These are phyloP conservation scores for Cryptoleucopteryx plumbea DNA, from an alignment of 2,113 vertebrate species.

Conservation along the genomic window DNA sequence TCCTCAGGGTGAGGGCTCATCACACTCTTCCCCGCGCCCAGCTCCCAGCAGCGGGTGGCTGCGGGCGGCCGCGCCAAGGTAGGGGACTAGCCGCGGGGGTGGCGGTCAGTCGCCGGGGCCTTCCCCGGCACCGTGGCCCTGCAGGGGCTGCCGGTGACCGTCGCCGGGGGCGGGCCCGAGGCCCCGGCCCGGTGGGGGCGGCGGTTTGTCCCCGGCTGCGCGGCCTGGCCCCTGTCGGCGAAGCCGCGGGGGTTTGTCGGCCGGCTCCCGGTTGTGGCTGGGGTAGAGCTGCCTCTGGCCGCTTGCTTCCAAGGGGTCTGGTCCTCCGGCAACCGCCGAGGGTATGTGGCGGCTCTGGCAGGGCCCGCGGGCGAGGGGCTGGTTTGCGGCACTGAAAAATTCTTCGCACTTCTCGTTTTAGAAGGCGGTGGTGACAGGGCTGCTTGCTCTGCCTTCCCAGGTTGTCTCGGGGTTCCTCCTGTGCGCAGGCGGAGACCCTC, in stretches of 20 bases:
- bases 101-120: too few species aligned
- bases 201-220: not conserved
- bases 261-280: not conserved
- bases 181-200: too few species aligned
- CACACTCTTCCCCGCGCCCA: too few species aligned
- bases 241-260: not conserved
- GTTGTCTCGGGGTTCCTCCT: too few species aligned
- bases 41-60: too few species aligned
- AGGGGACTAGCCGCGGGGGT: too few species aligned
- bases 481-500: accelerated
- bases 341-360: not conserved
- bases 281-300: not conserved
- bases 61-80: too few species aligned
- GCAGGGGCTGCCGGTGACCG: too few species aligned
- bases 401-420: accelerated
- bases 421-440: not conserved
- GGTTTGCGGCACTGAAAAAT: not conserved
- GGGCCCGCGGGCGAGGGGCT: not conserved
- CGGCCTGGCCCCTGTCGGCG: too few species aligned
- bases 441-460: not conserved
- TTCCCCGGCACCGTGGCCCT: too few species aligned
- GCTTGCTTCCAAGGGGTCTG: not conserved
- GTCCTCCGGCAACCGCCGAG: accelerated
- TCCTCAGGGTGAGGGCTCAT: too few species aligned
- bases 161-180: too few species aligned